Percentiles rank a stretch among this genome's conserved stretches.
phyloP scores from a whole-genome alignment of 2,797 vertebrate species.

The Buphagus erythrorhynchus region DNA sequence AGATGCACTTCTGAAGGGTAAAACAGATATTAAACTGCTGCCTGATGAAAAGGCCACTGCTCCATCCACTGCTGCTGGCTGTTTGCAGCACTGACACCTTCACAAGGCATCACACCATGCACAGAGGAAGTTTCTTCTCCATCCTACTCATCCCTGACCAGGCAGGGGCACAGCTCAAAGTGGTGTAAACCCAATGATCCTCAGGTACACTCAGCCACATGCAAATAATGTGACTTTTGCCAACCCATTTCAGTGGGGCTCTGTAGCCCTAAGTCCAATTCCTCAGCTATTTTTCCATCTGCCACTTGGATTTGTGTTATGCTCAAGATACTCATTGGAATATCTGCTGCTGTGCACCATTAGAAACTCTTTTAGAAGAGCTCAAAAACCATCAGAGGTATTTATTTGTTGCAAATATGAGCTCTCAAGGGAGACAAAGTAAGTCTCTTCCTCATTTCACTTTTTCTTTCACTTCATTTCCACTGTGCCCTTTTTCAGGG shows the following conservation, averaged over 20 bases:
- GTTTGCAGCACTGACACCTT: not conserved
- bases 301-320: not conserved
- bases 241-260: not conserved
- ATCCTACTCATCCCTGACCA: not conserved
- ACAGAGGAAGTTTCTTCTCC: not conserved
- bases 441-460: not conserved
- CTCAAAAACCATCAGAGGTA: not conserved
- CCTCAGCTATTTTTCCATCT: not conserved
- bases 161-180: not conserved
- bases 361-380: not conserved
- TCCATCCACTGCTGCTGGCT: not conserved
- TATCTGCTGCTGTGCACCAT: not conserved
- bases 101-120: not conserved
- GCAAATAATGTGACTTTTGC: not conserved
- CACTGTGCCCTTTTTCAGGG: not conserved
- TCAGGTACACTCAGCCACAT: not conserved
- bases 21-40: not conserved
- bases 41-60: not conserved
- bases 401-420: not conserved
- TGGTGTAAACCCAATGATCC: rapidly evolving
- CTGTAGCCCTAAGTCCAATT: not conserved
- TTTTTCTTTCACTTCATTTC: not conserved
- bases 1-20: not conserved
- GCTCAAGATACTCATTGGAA: not conserved
- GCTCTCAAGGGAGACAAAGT: not conserved